Evolutionary conservation across 2,797 vertebrate species (phyloP).

Genomic region (Nothura maculosa): DNA sequence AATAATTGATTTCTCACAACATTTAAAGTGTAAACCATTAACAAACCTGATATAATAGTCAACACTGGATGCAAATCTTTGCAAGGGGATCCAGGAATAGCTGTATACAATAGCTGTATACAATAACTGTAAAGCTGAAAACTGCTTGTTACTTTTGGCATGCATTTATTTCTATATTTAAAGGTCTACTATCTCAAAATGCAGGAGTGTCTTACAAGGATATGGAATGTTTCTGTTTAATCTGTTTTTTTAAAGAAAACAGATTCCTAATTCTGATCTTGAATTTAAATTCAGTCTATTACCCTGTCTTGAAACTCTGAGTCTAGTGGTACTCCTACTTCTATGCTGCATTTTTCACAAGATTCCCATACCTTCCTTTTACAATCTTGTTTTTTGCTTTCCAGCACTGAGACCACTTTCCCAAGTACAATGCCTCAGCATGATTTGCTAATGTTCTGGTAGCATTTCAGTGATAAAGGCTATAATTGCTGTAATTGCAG

Average conservation of each 20-base stretch:
- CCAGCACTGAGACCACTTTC: not conserved
- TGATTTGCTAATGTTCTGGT: not conserved
- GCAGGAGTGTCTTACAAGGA: not conserved
- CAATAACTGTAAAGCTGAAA: not conserved
- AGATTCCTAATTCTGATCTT: not conserved
- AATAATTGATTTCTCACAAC: conserved; percentile 47
- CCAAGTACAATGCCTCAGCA: not conserved
- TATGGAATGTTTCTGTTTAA: not conserved
- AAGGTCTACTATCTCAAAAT: not conserved
- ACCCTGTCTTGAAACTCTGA: fast-evolving
- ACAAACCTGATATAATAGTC: not conserved
- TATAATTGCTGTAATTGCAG: not conserved
- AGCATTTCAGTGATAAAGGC: not conserved
- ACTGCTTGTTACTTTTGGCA: not conserved
- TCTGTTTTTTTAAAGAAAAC: not conserved
- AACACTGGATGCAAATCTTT: conserved; percentile 10
- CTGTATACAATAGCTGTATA: no score
- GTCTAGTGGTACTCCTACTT: not conserved
- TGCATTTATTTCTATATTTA: not conserved
- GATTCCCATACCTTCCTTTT: not conserved
- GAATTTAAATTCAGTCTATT: not conserved
- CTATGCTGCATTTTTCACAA: not conserved
- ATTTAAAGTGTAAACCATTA: not conserved
- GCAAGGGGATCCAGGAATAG: not conserved
- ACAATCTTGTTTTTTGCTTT: not conserved